phyloP scores from a whole-genome alignment of 2,797 vertebrate genomes.

The Pristis pectinata region DNA sequence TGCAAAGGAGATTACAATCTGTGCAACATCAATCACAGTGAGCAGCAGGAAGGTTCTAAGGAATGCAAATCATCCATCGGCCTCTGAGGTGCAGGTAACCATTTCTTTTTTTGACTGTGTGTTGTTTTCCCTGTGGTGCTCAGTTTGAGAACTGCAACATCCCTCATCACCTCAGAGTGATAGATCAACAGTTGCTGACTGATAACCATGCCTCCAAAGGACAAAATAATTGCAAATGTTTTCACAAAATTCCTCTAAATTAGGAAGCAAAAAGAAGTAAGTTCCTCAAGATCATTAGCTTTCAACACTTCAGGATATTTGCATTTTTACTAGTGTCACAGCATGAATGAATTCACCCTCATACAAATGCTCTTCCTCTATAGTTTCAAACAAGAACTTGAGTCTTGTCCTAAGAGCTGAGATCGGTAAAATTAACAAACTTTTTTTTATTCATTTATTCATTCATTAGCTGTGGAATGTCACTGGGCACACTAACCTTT shows the following conservation, averaged over 20 bases:
- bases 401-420: neutral
- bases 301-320: neutral
- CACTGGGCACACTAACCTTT: too few species aligned
- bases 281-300: neutral
- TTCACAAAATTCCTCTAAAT: neutral
- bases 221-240: neutral
- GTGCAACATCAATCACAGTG: neutral
- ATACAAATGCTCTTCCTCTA: neutral
- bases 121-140: neutral
- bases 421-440: neutral
- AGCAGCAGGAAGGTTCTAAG: too few species aligned
- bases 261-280: neutral
- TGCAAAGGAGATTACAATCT: neutral
- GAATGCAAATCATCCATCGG: neutral
- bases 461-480: too few species aligned
- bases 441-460: too few species aligned
- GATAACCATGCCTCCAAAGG: neutral
- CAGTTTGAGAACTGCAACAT: neutral
- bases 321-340: neutral
- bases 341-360: neutral
- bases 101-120: neutral
- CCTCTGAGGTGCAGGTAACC: neutral
- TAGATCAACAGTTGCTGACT: neutral
- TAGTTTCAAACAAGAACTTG: neutral
- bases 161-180: neutral